Evolutionary conservation across 2,797 vertebrate species (phyloP), one percentile per base, ranked within the genome.

Genomic region (Scolopax rusticola): DNA sequence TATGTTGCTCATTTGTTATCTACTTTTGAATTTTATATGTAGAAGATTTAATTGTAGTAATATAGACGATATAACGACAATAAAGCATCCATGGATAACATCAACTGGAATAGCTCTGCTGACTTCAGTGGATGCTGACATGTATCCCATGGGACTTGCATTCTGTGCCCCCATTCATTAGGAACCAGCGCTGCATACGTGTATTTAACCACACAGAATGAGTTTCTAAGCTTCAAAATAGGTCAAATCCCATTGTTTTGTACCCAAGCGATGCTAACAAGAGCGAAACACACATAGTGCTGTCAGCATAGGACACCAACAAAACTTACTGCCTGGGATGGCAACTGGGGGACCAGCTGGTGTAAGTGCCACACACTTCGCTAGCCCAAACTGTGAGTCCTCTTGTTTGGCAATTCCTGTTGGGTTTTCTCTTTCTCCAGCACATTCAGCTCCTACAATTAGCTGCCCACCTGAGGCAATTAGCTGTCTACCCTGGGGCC

Each of bases 221-320:
- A 36, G 9, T 27, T 69, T 76, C 77, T 43, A 40, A 28, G 54
- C 54, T 57, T 63, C 32, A 45, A 15, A 64, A 59, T 0, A 6
- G 15, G 11, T 56, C 24, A 50, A 43, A 53, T 15, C 20, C 18
- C 48, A 15, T 1, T 2, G 4, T 33, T 93, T 38, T 23, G 32
- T 32, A 50, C 41, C 25, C 1, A 63, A 43, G 19, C 19, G n/a
- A 60, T 2, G 4, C 24, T 15, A 75, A 64, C 21, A n/a, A 47
- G 38, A 10, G 5, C 32, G 0, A 68, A 86, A 48, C 4, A 27
- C 2, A 0, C 0, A 8, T 0, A 1, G 24, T 2, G 27, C 57
- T 17, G 28, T 9, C 30, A 9, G 71, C 1, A 0, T 1, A 56
- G 15, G 48, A n/a, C 20, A 3, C n/a, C n/a, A 61, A 30, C 30